Percentiles rank a stretch among this genome's conserved stretches.
phyloP scores from a whole-genome alignment of 2,113 vertebrate genomes.

The Todiramphus chloris region DNA sequence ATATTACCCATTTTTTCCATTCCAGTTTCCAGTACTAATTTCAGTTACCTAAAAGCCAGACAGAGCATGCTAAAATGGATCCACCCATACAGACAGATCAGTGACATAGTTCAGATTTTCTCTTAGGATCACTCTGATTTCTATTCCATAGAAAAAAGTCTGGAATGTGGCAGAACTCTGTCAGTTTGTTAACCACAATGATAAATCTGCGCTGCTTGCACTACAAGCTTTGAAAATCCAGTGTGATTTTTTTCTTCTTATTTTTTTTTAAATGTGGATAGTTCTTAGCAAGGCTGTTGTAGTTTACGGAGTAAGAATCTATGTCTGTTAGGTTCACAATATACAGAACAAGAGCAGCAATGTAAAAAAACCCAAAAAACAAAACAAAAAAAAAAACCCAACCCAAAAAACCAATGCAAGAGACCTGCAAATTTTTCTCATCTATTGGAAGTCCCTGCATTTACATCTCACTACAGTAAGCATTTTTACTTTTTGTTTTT shows the following conservation, averaged over 20 bases:
- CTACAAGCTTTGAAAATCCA: background rate
- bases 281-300: background rate
- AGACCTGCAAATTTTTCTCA: background rate
- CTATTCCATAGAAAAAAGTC: background rate
- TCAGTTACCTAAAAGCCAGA: constrained; percentile 30
- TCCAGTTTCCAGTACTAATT: constrained; percentile 12
- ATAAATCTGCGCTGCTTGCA: background rate
- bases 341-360: background rate
- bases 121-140: background rate
- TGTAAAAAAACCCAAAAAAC: background rate
- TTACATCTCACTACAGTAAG: background rate
- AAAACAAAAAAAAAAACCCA: no score
- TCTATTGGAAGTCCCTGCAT: background rate
- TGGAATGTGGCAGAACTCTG: background rate
- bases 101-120: background rate
- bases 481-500: background rate
- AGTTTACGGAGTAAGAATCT: background rate
- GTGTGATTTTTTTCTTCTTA: background rate
- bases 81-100: background rate
- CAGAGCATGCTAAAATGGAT: background rate
- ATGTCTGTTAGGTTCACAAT: background rate
- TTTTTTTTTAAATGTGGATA: background rate
- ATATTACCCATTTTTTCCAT: constrained; percentile 47
- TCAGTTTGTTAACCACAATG: background rate
- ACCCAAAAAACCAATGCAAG: background rate